Base-by-base conservation (phyloP, 35 echinoderm and acorn worm species). In the Ophiothrix spiculata region DNA sequence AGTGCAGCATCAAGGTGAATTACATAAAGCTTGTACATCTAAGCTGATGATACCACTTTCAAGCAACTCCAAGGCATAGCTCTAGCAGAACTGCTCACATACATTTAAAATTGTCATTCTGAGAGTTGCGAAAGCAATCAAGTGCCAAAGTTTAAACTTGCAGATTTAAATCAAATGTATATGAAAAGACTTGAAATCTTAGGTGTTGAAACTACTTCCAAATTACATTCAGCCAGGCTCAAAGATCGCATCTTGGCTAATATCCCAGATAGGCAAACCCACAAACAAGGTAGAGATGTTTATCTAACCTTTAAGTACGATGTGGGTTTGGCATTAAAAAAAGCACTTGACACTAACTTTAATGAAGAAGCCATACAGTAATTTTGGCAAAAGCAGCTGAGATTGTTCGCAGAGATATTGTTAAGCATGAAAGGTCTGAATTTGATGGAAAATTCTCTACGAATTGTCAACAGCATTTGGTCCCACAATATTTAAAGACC, bases 51-150 rank as follows among this genome's bases (percentile, higher is more conserved):
- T 69, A 2, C 17, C 29, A 15, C 60, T 15, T 15, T 2, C 60
- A 69, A 69, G 23, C 60, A 69, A 69, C 60, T 10, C 56, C 25
- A 90, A 35, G 83, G 83, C n/a, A 73, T 92, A 81, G 84, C 90
- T 21, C 37, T 92, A 14, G 90, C 90, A 56, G 90, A 92, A 77
- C 35, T 92, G 36, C 35, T 92, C 3, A 4, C 56, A 29, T 92
- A 92, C 75, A 87, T 92, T 33, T 84, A 92, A 40, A 79, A 89
- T 25, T 49, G 42, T 19, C 42, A 19, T 49, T n/a, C n/a, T n/a
- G n/a, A n/a, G n/a, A n/a, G n/a, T n/a, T 16, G 75, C 25, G 87
- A 89, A 16, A 25, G 69, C 32, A 31, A 82, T 14, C 35, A 41
- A 32, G 78, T 79, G 46, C 84, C 89, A 0, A 46, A 86, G 1